These are phyloP conservation scores for Phylloscopus trochiloides DNA, from an alignment of 2,113 vertebrate species.

Conservation along the genomic window DNA sequence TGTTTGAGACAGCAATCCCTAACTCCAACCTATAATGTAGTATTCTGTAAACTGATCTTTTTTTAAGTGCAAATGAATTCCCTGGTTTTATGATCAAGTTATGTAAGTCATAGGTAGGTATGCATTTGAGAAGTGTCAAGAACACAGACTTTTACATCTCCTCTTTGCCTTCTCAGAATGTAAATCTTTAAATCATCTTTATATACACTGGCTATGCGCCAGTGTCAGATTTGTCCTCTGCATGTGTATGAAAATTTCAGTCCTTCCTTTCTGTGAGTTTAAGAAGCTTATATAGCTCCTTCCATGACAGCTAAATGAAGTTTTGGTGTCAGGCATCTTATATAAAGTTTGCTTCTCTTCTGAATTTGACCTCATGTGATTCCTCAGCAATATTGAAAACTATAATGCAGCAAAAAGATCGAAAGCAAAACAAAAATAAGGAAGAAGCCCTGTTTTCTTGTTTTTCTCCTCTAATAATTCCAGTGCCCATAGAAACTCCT, in stretches of 20 bases:
- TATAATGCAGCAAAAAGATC: not conserved
- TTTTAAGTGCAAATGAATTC: not conserved
- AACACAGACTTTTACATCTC: not conserved
- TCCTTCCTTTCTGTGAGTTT: not conserved
- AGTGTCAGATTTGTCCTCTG: not conserved
- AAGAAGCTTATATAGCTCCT: slow-evolving; percentile 39
- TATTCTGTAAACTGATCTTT: not conserved
- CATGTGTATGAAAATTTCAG: not conserved
- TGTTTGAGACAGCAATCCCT: not conserved
- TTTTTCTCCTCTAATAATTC: not conserved
- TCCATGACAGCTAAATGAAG: slow-evolving; percentile 6
- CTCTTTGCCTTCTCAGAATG: not conserved
- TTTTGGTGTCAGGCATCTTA: slow-evolving; percentile 24
- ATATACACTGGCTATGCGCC: not conserved
- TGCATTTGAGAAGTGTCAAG: not conserved
- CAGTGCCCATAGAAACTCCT: not conserved
- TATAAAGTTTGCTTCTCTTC: not conserved
- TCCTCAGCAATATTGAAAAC: not conserved
- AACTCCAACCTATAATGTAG: not conserved
- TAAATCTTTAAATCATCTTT: slow-evolving; percentile 45
- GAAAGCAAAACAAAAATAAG: not conserved
- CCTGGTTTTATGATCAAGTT: not conserved
- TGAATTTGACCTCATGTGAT: not conserved
- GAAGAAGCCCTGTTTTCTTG: not conserved
- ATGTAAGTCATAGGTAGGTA: not conserved